Base-by-base conservation (phyloP, 1,140 invertebrate species). In the Diprion similis region DNA sequence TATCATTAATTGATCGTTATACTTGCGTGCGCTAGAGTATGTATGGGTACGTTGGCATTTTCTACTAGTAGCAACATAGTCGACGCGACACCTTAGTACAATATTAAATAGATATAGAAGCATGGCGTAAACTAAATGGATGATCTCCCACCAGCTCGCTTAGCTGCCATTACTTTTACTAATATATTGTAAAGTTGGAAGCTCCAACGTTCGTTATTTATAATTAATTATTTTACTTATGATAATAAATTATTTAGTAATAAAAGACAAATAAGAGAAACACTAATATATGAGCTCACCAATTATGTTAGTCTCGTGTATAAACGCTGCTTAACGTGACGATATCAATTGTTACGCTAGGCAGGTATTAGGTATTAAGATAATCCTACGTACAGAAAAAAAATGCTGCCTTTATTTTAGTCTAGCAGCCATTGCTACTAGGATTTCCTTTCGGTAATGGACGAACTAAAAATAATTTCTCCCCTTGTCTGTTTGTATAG, bases 401-500 rank as follows among this genome's bases (percentile, higher is more conserved):
- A 71, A 51, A 46, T 51, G 46, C 17, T 45, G 11, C 17, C 1
- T 80, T 80, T 19, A 18, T 15, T 68, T 19, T 68, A 68, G 74
- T 76, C 78, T 88, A 88, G 85, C 86, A 88, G 81, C 87, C 87
- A 72, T 88, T 88, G 78, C 82, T 88, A 80, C 79, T 86, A 37
- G 83, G 80, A 79, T 90, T 90, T 78, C 92, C 91, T 87, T 93
- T 92, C 48, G 95, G 95, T 84, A 97, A 89, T 73, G 96, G 93
- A 79, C 96, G 93, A 81, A 97, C 95, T 75, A 98, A 90, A 87
- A 97, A 97, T 19, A 98, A 89, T 88, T 97, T 97, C 88, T 97
- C 96, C 79, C 96, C 96, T 88, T 96, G 94, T 85, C 97, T 97
- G 89, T 97, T 97, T 75, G 96, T 99, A 87, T 99, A 99, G 82